phyloP scores from a whole-genome alignment of 1,140 invertebrate genomes.

The Argopecten irradians region DNA sequence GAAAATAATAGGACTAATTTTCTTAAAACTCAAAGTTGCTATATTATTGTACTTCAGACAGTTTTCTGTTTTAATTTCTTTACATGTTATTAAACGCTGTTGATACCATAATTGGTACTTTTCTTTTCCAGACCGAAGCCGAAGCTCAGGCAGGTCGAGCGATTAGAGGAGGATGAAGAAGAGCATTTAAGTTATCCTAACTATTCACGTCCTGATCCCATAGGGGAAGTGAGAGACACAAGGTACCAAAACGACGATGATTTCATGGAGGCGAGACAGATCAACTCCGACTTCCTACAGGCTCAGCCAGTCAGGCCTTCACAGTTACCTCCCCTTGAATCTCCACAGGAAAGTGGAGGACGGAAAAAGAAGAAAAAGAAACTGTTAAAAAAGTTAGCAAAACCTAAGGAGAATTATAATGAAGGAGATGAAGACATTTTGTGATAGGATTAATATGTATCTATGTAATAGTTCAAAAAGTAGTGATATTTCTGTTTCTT shows the following conservation, averaged over 20 bases:
- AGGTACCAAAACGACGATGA: not conserved
- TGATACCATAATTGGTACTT: not conserved
- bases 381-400: slow-evolving; percentile 36
- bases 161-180: slow-evolving; percentile 15
- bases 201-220: not conserved
- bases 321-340: slow-evolving; percentile 37
- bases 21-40: no score
- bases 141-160: not conserved
- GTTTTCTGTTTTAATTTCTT: no score
- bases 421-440: not conserved
- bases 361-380: slow-evolving; percentile 42
- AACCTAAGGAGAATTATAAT: not conserved
- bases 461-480: not conserved
- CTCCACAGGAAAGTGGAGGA: slow-evolving; percentile 17
- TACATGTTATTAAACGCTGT: not conserved
- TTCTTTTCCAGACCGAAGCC: slow-evolving; percentile 15
- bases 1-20: no score
- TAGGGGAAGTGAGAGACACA: not conserved
- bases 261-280: not conserved
- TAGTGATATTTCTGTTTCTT: no score
- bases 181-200: not conserved
- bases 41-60: no score
- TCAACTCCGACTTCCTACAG: slow-evolving; percentile 30
- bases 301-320: not conserved
- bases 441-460: not conserved